A percentile compares a stretch with the other conserved stretches of the same genome.
Conservation (phyloP, 2,888 invertebrate species). For the Frankliniella fusca region DNA sequence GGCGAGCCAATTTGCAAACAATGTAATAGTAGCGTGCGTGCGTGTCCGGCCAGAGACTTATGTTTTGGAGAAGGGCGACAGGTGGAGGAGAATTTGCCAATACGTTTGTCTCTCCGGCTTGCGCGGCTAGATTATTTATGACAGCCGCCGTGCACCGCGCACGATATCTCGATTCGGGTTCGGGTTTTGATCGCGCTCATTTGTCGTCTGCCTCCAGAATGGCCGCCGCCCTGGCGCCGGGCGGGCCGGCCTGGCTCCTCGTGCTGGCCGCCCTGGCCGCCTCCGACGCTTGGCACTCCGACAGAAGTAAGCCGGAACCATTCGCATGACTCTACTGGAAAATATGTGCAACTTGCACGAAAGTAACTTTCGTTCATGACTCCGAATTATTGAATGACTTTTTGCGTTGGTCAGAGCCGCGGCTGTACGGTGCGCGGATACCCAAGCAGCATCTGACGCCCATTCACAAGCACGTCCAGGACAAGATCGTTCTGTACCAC, state of each 20-base stretch:
- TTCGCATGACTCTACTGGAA: too few relatives aligned
- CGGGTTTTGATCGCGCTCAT: too few relatives aligned
- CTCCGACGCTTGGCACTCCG: neutral
- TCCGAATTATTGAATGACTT: neutral
- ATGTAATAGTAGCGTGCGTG: too few relatives aligned
- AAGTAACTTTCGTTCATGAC: too few relatives aligned
- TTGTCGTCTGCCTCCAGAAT: neutral
- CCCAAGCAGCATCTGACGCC: constrained; percentile 56
- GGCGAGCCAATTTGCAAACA: neutral
- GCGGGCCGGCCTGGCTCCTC: neutral
- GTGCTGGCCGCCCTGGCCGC: neutral
- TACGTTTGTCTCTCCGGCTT: too few relatives aligned
- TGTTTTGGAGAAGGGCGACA: too few relatives aligned
- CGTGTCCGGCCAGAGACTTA: too few relatives aligned
- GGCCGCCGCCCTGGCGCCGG: neutral
- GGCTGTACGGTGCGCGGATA: constrained; percentile 56
- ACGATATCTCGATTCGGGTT: too few relatives aligned
- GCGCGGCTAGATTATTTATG: too few relatives aligned
- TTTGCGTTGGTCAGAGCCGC: constrained; percentile 50
- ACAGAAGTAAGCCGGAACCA: neutral
- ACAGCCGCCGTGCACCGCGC: too few relatives aligned
- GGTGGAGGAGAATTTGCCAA: too few relatives aligned
- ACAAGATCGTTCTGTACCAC: constrained; percentile 70
- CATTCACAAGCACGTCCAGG: constrained; percentile 57
- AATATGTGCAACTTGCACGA: too few relatives aligned